Base-by-base conservation (phyloP, 64 coral and sea anemone species). In the Astreopora myriophthalma region DNA sequence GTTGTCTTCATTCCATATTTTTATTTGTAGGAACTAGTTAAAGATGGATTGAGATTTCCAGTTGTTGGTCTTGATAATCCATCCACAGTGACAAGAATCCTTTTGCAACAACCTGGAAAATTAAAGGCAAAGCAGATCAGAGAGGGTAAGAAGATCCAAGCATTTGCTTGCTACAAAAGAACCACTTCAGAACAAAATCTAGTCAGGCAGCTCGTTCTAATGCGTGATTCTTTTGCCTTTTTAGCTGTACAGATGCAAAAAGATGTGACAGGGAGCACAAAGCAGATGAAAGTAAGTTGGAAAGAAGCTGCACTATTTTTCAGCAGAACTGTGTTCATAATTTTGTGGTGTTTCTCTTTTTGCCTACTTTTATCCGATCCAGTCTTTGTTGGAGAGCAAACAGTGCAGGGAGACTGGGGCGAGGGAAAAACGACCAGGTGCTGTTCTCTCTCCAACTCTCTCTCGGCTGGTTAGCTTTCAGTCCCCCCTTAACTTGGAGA, bases 41-140 rank as follows among this genome's bases (percentile, higher is more conserved):
- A 74, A 48, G 92, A 96, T 99, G 97, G 97, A 61, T 86, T 95
- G 37, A 86, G 87, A 85, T 93, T 99, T 84, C 94, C 97, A 70
- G 61, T 78, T 14, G 38, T 31, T 14, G 89, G 93, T 71, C 87
- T 94, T 51, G 89, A 80, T 66, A 99, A 90, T 64, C 90, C 81
- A 86, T 91, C 79, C 20, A 85, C 97, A 31, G 91, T 99, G 5
- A 79, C 90, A 23, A 78, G 74, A 52, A 78, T 99, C 58, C 78
- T 99, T 9, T 85, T 88, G 31, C 97, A 99, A 76, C 97, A 99
- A 17, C 97, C 94, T 49, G 97, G 97, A 26, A 99, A 99, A 88
- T 44, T 99, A 13, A 99, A 99, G 62, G 97, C 97, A 46, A 99
- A 96, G 40, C 90, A 99, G 86, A 91, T 99, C n/a, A 95, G 97